Evolutionary conservation across 2,888 invertebrate genomes (phyloP).

Genomic region (Xanthia togata): DNA sequence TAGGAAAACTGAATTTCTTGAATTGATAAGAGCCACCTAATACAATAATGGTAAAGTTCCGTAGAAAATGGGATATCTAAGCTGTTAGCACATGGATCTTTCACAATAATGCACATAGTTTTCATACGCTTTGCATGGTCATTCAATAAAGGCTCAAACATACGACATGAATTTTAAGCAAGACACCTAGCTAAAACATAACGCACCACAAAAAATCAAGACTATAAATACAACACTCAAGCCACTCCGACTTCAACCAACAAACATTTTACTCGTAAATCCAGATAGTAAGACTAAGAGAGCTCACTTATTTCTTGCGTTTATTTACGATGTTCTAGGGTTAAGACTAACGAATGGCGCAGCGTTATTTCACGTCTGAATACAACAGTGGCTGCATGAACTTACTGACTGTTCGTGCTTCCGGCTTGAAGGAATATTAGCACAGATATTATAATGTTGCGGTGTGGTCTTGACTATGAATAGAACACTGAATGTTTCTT

Average conservation of each 20-base stretch:
- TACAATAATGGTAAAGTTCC: neutral
- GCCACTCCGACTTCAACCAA: conserved; percentile 22
- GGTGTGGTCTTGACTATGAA: conserved; percentile 41
- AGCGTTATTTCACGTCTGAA: conserved; percentile 51
- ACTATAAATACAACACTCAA: conserved; percentile 27
- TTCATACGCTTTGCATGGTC: too few species aligned
- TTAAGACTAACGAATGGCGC: conserved; percentile 41
- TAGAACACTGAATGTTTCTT: neutral
- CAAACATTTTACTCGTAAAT: conserved; percentile 48
- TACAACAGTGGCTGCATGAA: conserved; percentile 43
- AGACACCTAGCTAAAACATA: neutral
- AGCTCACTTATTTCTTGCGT: conserved; percentile 37
- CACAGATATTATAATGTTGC: conserved; percentile 9
- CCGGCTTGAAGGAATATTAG: conserved; percentile 36
- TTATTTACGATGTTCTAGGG: conserved; percentile 50
- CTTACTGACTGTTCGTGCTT: conserved; percentile 39
- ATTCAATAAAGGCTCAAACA: too few species aligned
- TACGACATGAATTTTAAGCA: too few species aligned
- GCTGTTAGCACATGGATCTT: neutral
- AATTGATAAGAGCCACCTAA: neutral
- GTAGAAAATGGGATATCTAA: neutral
- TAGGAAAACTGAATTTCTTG: neutral
- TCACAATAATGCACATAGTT: too few species aligned
- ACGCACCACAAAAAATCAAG: neutral
- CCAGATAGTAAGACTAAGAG: conserved; percentile 27